phyloP scores from a whole-genome alignment of 2,888 invertebrate species.

The Thymelicus sylvestris region DNA sequence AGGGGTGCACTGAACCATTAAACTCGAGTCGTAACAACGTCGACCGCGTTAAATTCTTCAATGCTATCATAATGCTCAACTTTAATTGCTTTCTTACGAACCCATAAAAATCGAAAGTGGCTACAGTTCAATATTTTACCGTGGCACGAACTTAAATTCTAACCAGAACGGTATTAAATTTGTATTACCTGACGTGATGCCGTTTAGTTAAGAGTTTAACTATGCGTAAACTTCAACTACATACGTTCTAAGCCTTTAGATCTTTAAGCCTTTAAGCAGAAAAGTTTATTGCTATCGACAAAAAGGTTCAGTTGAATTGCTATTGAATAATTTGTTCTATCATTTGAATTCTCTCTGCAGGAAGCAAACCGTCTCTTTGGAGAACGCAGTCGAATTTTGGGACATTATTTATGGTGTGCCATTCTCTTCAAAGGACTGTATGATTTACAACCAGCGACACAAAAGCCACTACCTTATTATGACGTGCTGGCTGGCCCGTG shows the following conservation, averaged over 20 bases:
- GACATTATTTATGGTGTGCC: slow-evolving; percentile 80
- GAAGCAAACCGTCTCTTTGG: slow-evolving; percentile 67
- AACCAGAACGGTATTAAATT: slow-evolving; percentile 58
- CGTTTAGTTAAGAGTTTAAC: slow-evolving; percentile 10
- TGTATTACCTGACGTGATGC: slow-evolving; percentile 12
- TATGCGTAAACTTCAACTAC: slow-evolving; percentile 8
- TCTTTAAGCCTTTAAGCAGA: slow-evolving; percentile 34
- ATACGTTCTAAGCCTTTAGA: slow-evolving; percentile 14
- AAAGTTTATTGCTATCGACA: slow-evolving; percentile 60
- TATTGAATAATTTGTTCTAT: slow-evolving; percentile 79
- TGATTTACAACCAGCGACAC: slow-evolving; percentile 79
- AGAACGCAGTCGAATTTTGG: slow-evolving; percentile 72
- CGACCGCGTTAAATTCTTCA: slow-evolving; percentile 80
- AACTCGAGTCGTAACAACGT: slow-evolving; percentile 73
- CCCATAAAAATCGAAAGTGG: slow-evolving; percentile 75
- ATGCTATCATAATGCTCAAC: slow-evolving; percentile 80
- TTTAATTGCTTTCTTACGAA: slow-evolving; percentile 82
- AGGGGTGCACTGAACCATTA: slow-evolving; percentile 83
- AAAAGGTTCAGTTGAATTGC: slow-evolving; percentile 68
- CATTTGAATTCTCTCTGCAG: slow-evolving; percentile 75
- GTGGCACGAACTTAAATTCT: slow-evolving; percentile 63
- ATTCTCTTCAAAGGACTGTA: slow-evolving; percentile 80
- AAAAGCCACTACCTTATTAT: slow-evolving; percentile 82
- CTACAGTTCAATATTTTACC: slow-evolving; percentile 67
- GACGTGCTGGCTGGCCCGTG: slow-evolving; percentile 78